Evolutionary conservation across 2,888 invertebrate species (phyloP).

Genomic region (Andrena fulva): DNA sequence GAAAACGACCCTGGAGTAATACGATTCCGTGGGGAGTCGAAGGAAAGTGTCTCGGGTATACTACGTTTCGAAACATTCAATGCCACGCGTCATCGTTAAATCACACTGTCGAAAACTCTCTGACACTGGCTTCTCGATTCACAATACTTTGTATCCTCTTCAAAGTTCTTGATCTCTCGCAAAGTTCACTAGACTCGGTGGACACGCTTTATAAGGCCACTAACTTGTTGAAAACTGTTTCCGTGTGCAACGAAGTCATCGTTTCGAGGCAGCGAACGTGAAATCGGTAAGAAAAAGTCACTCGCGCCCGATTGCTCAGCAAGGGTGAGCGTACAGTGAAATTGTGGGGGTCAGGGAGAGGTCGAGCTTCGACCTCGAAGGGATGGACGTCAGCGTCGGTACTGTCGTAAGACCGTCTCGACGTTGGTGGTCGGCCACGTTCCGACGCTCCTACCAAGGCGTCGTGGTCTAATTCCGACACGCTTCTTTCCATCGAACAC

Average conservation of each 20-base stretch:
- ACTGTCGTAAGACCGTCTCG: slow-evolving; percentile 58
- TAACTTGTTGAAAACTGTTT: background rate
- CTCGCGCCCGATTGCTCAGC: background rate
- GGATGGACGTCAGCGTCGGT: slow-evolving; percentile 64
- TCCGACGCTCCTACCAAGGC: slow-evolving; percentile 61
- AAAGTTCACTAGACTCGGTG: background rate
- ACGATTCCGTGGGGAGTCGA: no score
- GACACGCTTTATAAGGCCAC: background rate
- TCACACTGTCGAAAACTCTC: no score
- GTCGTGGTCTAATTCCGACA: slow-evolving; percentile 70
- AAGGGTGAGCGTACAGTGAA: background rate
- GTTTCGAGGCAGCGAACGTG: background rate
- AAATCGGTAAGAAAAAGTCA: background rate
- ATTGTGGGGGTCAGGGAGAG: background rate
- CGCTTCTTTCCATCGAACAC: slow-evolving; percentile 58
- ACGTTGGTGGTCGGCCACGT: slow-evolving; percentile 50
- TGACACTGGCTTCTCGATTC: no score
- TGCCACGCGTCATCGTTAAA: no score
- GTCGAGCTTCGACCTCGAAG: slow-evolving; percentile 47
- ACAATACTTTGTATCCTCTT: no score
- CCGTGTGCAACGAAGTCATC: background rate
- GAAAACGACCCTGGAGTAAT: background rate
- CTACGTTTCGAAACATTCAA: no score
- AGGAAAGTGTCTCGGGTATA: no score
- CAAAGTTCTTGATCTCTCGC: no score